Conservation (phyloP, 2,113 vertebrate genomes). For the Lophura nycthemera region DNA sequence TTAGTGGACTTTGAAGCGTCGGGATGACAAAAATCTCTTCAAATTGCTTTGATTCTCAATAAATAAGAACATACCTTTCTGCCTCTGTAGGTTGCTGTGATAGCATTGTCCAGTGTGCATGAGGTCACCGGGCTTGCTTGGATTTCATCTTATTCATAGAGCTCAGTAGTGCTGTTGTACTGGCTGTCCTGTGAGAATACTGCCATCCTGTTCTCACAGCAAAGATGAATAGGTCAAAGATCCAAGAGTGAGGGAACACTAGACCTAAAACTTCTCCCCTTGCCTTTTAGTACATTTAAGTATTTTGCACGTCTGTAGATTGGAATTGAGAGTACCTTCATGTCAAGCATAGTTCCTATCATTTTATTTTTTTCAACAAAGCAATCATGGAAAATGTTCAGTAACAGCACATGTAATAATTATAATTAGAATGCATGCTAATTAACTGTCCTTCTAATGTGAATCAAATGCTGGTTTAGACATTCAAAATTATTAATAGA, state of each 20-base stretch:
- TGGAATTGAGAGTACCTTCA: not conserved
- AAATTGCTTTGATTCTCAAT: not conserved
- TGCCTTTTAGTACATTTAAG: not conserved
- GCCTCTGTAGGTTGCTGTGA: not conserved
- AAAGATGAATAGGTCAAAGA: not conserved
- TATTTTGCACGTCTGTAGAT: not conserved
- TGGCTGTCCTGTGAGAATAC: not conserved
- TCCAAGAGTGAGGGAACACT: not conserved
- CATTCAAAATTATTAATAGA: constrained; percentile 50
- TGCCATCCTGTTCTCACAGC: not conserved
- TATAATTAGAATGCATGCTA: constrained; percentile 64
- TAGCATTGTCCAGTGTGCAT: not conserved
- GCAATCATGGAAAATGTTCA: not conserved
- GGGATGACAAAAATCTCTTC: not conserved
- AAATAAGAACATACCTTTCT: not conserved
- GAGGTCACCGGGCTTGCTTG: not conserved
- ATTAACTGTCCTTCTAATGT: constrained; percentile 40
- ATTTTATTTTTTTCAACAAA: constrained; percentile 20
- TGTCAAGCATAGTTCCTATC: not conserved
- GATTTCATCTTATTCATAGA: constrained; percentile 6
- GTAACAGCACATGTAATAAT: constrained; percentile 57
- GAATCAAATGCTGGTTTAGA: constrained; percentile 48
- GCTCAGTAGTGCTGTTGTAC: not conserved
- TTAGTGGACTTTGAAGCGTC: not conserved
- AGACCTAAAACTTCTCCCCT: not conserved